phyloP scores from a whole-genome alignment of 2,888 invertebrate genomes.

The Yponomeuta cagnagella region DNA sequence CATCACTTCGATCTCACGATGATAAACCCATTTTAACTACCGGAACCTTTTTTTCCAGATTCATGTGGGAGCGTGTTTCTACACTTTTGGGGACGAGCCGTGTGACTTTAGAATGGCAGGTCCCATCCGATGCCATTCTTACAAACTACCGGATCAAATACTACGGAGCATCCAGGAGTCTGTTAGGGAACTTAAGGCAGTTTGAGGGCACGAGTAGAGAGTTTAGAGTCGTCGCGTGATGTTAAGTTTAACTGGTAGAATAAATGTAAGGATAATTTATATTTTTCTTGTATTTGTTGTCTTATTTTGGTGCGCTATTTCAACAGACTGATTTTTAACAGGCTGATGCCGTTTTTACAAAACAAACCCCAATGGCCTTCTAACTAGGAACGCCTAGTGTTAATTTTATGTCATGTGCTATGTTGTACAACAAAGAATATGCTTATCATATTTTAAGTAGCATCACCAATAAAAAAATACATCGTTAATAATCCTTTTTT shows the following conservation, averaged over 20 bases:
- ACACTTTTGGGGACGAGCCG: slow-evolving; percentile 83
- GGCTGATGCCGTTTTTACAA: no score
- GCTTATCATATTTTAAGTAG: no score
- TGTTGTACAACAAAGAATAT: no score
- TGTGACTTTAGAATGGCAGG: slow-evolving; percentile 85
- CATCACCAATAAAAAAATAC: no score
- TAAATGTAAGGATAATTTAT: slow-evolving; percentile 15
- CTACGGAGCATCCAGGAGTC: slow-evolving; percentile 82
- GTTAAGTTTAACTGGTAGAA: slow-evolving; percentile 14
- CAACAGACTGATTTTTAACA: not conserved
- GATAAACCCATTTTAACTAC: no score
- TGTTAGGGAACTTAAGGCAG: slow-evolving; percentile 77
- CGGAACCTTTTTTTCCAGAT: slow-evolving; percentile 76
- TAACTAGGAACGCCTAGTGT: no score
- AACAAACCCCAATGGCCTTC: no score
- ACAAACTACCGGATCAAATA: slow-evolving; percentile 89
- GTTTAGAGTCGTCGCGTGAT: slow-evolving; percentile 46
- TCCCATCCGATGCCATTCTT: slow-evolving; percentile 76
- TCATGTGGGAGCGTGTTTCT: slow-evolving; percentile 84
- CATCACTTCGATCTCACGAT: no score
- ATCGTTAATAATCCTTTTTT: no score
- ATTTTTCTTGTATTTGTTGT: not conserved
- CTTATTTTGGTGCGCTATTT: not conserved
- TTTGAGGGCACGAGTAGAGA: slow-evolving; percentile 77
- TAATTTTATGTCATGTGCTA: no score